Percentiles rank a stretch among this genome's conserved stretches.
Evolutionary conservation across 2,113 vertebrate species (phyloP).

Genomic region (Pitta sordida): DNA sequence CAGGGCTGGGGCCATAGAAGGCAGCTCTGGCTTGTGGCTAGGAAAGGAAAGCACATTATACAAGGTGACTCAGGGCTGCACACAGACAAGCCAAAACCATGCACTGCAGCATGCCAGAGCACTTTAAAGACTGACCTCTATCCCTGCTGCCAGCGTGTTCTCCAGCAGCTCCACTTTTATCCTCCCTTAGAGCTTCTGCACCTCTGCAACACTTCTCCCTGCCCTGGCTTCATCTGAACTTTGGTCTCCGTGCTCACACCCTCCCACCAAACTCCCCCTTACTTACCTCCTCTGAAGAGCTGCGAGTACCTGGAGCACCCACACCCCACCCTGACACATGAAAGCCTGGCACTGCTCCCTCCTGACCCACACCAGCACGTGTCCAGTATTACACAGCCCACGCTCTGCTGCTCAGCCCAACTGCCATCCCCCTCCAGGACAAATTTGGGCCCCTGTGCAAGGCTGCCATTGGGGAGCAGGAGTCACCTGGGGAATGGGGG

Average conservation of each 20-base stretch:
- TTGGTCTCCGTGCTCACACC: background rate
- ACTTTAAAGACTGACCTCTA: fast-evolving
- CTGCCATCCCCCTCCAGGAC: no score
- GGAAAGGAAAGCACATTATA: background rate
- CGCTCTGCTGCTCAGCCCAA: fast-evolving
- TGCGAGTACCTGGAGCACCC: background rate
- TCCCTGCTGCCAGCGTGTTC: background rate
- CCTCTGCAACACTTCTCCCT: background rate
- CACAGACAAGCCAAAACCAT: background rate
- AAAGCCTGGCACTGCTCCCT: background rate
- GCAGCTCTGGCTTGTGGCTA: conserved; percentile 80
- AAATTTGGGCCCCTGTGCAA: fast-evolving
- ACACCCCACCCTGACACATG: fast-evolving
- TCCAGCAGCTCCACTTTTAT: background rate
- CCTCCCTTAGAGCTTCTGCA: background rate
- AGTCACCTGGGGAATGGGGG: conserved; percentile 85
- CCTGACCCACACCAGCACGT: fast-evolving
- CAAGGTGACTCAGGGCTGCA: background rate
- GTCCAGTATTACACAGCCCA: background rate
- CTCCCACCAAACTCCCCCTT: background rate
- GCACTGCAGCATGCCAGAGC: background rate
- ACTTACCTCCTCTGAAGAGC: background rate
- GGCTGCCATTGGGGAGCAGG: fast-evolving
- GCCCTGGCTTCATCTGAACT: background rate
- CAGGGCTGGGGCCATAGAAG: conserved; percentile 79